Conservation (phyloP, 2,113 vertebrate species). For the Excalfactoria chinensis region DNA sequence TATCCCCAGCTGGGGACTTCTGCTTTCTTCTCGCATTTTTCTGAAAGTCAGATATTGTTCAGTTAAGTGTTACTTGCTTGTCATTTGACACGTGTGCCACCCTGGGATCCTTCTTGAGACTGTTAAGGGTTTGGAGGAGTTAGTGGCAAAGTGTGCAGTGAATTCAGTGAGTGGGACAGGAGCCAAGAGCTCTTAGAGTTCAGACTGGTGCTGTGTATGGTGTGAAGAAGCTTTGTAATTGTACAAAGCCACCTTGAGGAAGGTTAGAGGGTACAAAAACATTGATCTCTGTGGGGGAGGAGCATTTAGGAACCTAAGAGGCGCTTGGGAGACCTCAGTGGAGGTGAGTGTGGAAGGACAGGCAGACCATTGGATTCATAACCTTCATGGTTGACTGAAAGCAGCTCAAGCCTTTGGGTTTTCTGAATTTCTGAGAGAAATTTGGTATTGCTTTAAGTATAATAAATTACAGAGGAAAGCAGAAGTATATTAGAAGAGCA, state of each 20-base stretch:
- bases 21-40: not conserved
- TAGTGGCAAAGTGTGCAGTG: not conserved
- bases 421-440: not conserved
- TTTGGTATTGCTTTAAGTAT: not conserved
- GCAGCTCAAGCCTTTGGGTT: not conserved
- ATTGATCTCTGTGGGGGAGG: not conserved
- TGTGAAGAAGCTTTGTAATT: not conserved
- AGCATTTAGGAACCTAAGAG: not conserved
- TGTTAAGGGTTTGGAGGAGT: not conserved
- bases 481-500: not conserved
- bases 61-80: not conserved
- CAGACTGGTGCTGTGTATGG: rapidly evolving
- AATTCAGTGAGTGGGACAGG: not conserved
- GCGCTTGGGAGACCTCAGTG: not conserved
- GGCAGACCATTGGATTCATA: not conserved
- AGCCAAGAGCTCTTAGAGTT: not conserved
- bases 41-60: not conserved
- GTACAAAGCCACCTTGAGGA: not conserved
- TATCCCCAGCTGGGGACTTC: not conserved
- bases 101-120: not conserved
- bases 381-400: not conserved
- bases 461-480: not conserved
- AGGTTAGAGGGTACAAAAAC: not conserved
- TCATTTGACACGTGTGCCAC: not conserved
- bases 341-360: rapidly evolving